Conservation (phyloP, 2,797 vertebrate genomes). For the Lacerta agilis region DNA sequence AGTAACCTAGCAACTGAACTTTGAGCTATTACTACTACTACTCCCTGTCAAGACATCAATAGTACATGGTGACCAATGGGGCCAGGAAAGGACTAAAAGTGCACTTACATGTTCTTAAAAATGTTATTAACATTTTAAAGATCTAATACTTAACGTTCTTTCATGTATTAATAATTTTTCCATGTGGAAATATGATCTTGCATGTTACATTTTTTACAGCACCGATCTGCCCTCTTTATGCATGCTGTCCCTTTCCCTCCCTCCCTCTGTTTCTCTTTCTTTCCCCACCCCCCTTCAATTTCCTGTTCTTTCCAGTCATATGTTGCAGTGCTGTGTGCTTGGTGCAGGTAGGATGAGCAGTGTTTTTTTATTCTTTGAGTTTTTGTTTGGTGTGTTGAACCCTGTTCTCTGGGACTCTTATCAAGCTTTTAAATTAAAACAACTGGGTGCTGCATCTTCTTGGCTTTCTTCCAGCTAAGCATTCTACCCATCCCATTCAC, state of each 20-base stretch:
- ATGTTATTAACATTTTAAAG: neutral
- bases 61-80: neutral
- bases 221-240: neutral
- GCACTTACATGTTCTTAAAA: neutral
- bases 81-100: neutral
- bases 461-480: neutral
- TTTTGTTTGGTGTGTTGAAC: neutral
- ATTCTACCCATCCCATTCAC: neutral
- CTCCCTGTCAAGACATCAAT: neutral
- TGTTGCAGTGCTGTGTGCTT: neutral
- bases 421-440: conserved; percentile 1
- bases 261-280: neutral
- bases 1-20: conserved; percentile 31
- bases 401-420: neutral
- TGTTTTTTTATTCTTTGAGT: neutral
- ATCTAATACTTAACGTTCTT: neutral
- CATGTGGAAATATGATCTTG: neutral
- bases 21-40: neutral
- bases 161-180: neutral
- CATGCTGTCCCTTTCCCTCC: neutral
- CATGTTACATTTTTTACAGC: neutral
- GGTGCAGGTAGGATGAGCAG: neutral
- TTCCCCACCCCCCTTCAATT: fast-evolving
- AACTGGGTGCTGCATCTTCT: neutral
- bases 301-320: neutral